These are phyloP conservation scores for Tachuris rubrigastra DNA, from an alignment of 2,113 vertebrate genomes.

Conservation along the genomic window DNA sequence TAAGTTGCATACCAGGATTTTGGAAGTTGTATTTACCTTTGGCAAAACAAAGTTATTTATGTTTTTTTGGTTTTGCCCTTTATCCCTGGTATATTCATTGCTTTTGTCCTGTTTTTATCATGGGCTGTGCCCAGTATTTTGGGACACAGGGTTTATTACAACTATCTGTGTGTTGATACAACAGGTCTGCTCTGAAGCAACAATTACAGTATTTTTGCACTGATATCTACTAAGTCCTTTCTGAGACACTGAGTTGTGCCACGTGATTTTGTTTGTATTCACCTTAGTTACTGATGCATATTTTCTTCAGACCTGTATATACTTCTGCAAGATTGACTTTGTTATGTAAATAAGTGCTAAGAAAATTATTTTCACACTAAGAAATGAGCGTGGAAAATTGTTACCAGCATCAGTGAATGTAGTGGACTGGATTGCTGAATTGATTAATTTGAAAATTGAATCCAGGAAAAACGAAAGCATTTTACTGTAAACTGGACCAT, in stretches of 20 bases:
- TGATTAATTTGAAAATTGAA: background rate
- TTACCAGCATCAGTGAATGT: background rate
- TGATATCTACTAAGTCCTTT: background rate
- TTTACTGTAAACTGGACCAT: background rate
- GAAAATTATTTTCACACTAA: background rate
- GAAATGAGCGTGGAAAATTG: background rate
- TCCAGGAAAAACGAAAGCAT: background rate
- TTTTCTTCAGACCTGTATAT: constrained; percentile 3
- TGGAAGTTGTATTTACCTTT: background rate
- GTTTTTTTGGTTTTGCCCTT: background rate
- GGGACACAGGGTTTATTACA: background rate
- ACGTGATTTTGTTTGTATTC: background rate
- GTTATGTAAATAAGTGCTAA: background rate
- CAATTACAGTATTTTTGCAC: background rate
- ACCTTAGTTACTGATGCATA: background rate
- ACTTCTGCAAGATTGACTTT: constrained; percentile 13
- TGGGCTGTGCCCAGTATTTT: background rate
- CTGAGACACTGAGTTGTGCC: background rate
- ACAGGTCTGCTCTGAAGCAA: background rate
- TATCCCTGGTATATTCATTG: background rate
- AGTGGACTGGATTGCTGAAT: background rate
- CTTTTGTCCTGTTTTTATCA: background rate
- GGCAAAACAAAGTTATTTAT: background rate
- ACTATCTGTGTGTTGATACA: background rate
- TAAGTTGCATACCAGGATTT: background rate